Evolutionary conservation across 2,797 vertebrate species (phyloP), one percentile per base, ranked within the genome.

Genomic region (Spatula versicolor): DNA sequence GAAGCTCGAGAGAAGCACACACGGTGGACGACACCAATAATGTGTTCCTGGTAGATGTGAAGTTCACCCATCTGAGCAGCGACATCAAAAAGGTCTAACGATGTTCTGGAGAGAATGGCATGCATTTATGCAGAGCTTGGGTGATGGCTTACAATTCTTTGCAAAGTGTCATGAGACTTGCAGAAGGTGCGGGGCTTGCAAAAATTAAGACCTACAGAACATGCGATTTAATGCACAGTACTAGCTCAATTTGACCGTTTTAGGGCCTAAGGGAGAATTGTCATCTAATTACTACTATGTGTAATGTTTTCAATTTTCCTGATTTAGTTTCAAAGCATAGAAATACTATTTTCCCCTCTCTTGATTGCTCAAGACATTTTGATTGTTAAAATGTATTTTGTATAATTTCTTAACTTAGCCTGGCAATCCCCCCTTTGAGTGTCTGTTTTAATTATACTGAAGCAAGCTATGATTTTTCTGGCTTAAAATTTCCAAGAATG

Each of bases 361-460:
- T 69, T 76, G 60, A 72, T 58, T 96, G 75, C 71, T 86, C 17
- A 39, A 94, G 74, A 91, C n/a, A 39, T 55, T 96, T 83, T 81
- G 31, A 66, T 82, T 83, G 78, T 74, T 97, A 79, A 96, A 98
- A 93, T 96, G 84, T 60, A 82, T 95, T 97, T 96, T 52, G 84
- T 91, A 11, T 95, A 66, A 94, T 93, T 93, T 95, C 92, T 97
- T 92, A 91, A 91, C 77, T 94, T 95, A 97, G 93, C 87, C 83
- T 94, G 88, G 80, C 86, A 95, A 50, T 52, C 33, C 62, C 68
- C 76, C 74, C 68, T 93, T 93, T 96, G 94, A 95, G 67, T 92
- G 69, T 95, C 82, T 97, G 84, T 88, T 92, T 97, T 81, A 91
- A 92, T 87, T 95, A 89, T 86, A 50, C 48, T 83, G 92, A 91